Percentiles rank a stretch among this genome's conserved stretches.
phyloP scores from a whole-genome alignment of 53 echinoderm and acorn worm species.

The Temnopleurus reevesii region DNA sequence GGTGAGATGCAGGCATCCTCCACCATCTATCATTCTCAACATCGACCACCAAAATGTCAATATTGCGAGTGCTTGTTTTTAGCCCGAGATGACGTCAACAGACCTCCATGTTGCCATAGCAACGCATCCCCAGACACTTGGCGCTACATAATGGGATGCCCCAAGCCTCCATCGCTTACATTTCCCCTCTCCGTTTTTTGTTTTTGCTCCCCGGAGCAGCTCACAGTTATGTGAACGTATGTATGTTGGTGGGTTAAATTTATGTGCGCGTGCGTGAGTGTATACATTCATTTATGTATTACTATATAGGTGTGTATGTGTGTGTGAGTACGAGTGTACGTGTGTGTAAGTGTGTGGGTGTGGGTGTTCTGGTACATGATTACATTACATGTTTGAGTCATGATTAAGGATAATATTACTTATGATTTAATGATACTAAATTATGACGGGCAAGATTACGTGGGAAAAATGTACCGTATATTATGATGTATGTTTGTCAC shows the following conservation, averaged over 20 bases:
- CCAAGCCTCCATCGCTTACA: neutral
- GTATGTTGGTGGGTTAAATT: too few relatives aligned
- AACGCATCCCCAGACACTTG: conserved; percentile 57
- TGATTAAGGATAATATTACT: too few relatives aligned
- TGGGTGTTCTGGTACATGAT: too few relatives aligned
- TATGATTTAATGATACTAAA: too few relatives aligned
- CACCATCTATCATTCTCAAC: conserved; percentile 24
- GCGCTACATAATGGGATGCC: conserved; percentile 46
- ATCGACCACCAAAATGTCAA: conserved; percentile 47
- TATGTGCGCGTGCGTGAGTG: too few relatives aligned
- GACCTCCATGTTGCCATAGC: conserved; percentile 35
- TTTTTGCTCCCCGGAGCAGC: neutral
- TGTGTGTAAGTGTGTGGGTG: too few relatives aligned
- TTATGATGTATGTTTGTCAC: too few relatives aligned
- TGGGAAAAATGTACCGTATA: conserved; percentile 12
- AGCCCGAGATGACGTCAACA: conserved; percentile 43
- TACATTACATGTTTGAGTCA: too few relatives aligned
- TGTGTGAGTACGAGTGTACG: neutral
- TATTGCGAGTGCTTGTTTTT: conserved; percentile 39
- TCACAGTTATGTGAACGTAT: too few relatives aligned
- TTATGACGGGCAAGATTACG: neutral
- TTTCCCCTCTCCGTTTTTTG: neutral
- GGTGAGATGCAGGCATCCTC: neutral
- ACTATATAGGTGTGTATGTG: neutral
- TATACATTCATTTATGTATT: too few relatives aligned